Percentiles rank a stretch among this genome's conserved stretches.
These are phyloP conservation scores for Ryuthela nishihirai DNA, from an alignment of 2,888 invertebrate species.

Conservation along the genomic window DNA sequence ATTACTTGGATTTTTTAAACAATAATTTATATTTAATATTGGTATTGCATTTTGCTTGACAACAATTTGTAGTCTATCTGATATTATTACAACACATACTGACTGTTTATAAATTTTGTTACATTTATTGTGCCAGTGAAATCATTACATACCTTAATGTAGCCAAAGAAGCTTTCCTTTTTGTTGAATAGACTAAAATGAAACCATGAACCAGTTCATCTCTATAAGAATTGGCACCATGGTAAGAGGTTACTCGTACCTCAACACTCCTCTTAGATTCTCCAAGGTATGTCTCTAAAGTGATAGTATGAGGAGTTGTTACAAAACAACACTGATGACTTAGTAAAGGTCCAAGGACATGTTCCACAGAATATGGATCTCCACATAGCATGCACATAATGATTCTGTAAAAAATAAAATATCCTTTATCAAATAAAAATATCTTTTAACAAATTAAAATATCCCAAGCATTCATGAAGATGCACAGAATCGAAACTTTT, in stretches of 20 bases:
- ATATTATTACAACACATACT: too few relatives aligned
- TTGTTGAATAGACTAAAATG: slow-evolving; percentile 89
- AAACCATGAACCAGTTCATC: slow-evolving; percentile 92
- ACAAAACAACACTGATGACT: slow-evolving; percentile 82
- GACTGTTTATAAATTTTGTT: too few relatives aligned
- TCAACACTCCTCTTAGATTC: slow-evolving; percentile 69
- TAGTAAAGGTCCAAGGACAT: slow-evolving; percentile 79
- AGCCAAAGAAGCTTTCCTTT: slow-evolving; percentile 88
- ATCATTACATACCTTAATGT: slow-evolving; percentile 70
- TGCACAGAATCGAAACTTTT: too few relatives aligned
- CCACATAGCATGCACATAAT: slow-evolving; percentile 96
- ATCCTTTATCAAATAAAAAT: too few relatives aligned
- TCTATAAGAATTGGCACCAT: slow-evolving; percentile 85
- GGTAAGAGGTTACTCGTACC: slow-evolving; percentile 51
- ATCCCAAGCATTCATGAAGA: not conserved
- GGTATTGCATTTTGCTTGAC: too few relatives aligned
- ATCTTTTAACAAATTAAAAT: not conserved
- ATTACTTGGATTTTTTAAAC: too few relatives aligned
- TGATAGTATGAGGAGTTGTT: slow-evolving; percentile 73
- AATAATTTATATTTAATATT: too few relatives aligned
- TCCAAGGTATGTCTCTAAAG: slow-evolving; percentile 86
- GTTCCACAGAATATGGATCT: slow-evolving; percentile 86
- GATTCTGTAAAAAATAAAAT: slow-evolving; percentile 57
- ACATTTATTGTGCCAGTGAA: too few relatives aligned
- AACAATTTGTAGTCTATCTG: too few relatives aligned